Base-by-base conservation (phyloP, 2,888 invertebrate genomes). In the Graphium colonna region DNA sequence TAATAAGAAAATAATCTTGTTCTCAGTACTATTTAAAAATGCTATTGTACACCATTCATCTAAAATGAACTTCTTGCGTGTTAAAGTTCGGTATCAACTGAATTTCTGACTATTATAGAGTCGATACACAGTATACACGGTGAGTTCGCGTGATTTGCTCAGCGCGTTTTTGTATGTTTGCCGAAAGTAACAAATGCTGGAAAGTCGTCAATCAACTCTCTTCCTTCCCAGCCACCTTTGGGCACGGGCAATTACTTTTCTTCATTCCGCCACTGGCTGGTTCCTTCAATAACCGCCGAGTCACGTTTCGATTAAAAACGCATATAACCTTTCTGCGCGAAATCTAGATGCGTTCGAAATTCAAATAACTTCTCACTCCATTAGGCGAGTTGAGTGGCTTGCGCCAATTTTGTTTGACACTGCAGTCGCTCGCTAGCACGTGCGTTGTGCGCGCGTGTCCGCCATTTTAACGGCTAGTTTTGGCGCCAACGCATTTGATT, bases 391-490 rank as follows among this genome's bases (percentile, higher is more conserved):
- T 75, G 70, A 76, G 74, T 71, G 76, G 70, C 71, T 77, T 79
- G 82, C 79, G 85, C 82, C 82, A 85, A 83, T 84, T 82, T 80
- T 63, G 73, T 78, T 77, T 76, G 79, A 77, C 77, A 80, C 79
- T 87, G 69, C 68, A 70, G 73, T 73, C 84, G 82, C 75, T 82
- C 79, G 78, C 84, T 69, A 77, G 84, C 86, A 84, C 84, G 87
- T 88, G 88, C 77, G 77, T 82, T 60, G 84, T 70, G 76, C 82
- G 86, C 85, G 77, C 86, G 87, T 83, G 73, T 76, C 67, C 70
- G 72, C 75, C 73, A 83, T 81, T 79, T 71, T 60, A 71, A 73
- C 78, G 80, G 79, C 79, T 77, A 81, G 77, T 79, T 74, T 77
- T 67, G 70, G 73, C 79, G 77, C 72, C 74, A 77, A 77, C 77